These are phyloP conservation scores for Diachrysia chrysitis DNA, from an alignment of 2,888 invertebrate genomes.

Conservation along the genomic window DNA sequence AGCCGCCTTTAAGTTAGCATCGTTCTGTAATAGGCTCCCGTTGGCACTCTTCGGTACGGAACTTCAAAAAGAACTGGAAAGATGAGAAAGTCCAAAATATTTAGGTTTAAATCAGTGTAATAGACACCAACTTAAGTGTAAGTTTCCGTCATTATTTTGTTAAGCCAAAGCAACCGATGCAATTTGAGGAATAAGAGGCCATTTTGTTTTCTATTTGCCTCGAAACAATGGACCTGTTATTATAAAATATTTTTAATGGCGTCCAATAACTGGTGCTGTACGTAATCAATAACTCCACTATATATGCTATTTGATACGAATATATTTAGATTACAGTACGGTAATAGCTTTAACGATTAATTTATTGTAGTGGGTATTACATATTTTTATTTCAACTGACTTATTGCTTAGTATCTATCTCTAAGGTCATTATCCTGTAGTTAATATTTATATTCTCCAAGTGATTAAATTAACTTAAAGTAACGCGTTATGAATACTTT, in stretches of 20 bases:
- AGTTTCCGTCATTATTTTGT: neutral
- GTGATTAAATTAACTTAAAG: neutral
- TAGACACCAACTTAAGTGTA: too few relatives aligned
- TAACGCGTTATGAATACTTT: constrained; percentile 13
- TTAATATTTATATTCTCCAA: neutral
- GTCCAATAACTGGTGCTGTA: neutral
- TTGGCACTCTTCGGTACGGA: too few relatives aligned
- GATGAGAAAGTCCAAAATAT: too few relatives aligned
- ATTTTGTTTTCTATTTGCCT: constrained; percentile 1
- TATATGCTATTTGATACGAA: neutral
- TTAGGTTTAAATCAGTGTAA: too few relatives aligned
- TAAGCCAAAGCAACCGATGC: neutral
- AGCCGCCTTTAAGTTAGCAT: too few relatives aligned
- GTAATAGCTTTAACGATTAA: constrained; percentile 16
- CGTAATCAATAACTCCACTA: neutral
- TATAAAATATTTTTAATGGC: neutral
- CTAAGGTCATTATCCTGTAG: neutral
- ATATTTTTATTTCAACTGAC: neutral
- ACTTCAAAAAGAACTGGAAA: too few relatives aligned
- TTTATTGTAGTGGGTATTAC: neutral
- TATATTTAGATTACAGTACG: neutral
- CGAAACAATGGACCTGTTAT: neutral
- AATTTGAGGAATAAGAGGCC: constrained; percentile 7
- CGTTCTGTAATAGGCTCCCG: too few relatives aligned
- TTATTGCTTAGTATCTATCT: neutral